Evolutionary conservation across 2,113 vertebrate genomes (phyloP), one percentile per base, ranked within the genome.

Genomic region (Brienomyrus longianalis): DNA sequence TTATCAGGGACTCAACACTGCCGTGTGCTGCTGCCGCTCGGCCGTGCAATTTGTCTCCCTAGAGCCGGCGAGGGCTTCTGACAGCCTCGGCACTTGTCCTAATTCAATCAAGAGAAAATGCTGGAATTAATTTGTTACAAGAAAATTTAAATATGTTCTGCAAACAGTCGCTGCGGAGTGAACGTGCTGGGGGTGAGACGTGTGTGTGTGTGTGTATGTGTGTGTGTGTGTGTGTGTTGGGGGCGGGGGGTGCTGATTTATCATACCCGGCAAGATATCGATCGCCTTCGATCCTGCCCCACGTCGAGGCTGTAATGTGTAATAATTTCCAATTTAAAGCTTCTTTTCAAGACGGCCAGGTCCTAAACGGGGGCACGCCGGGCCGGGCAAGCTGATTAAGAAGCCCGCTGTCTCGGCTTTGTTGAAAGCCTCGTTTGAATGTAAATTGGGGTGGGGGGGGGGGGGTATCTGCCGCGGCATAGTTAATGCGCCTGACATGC

Each of bases 101-200:
- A 99, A 99, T 99, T 99, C 98, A 98, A 99, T 99, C 98, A 98
- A 97, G 97, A 97, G 96, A 98, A 99, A 99, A 99, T 97, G 98
- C 97, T 99, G 97, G 98, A 99, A 99, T 99, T 99, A 99, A 99
- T 99, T 99, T 99, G 98, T 99, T 99, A 99, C 98, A 98, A 99
- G 98, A 98, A 98, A 98, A 99, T 99, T 98, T 99, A 99, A 99
- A 99, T 99, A 99, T 98, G 98, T 98, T 98, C 97, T 97, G 97
- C 97, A 97, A 97, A 98, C 97, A 96, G 96, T 95, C 96, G 97
- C 97, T 96, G 96, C 95, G 96, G 96, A 97, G 94, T 95, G 74
- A n/a, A 43, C 83, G 89, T 9, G 89, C 35, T 31, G 31, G 50
- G 45, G 31, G 66, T 51, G 88, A 45, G 83, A 45, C 2, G 77